phyloP scores from a whole-genome alignment of 2,113 vertebrate genomes.

The Mola mola region DNA sequence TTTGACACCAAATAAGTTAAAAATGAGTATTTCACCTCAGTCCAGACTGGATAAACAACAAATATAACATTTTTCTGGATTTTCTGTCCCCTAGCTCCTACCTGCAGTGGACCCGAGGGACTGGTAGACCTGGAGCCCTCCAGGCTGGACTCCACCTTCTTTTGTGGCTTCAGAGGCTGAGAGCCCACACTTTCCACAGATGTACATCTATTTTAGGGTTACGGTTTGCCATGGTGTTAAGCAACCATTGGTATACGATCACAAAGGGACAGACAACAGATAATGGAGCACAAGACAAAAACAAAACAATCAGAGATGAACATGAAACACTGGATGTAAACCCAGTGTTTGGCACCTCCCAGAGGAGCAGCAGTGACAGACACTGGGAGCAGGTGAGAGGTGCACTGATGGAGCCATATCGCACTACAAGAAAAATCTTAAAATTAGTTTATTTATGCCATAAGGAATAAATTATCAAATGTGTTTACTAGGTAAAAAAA shows the following conservation, averaged over 20 bases:
- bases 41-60: too few species aligned
- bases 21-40: too few species aligned
- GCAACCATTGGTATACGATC: slow-evolving; percentile 62
- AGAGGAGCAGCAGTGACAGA: slow-evolving; percentile 6
- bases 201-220: slow-evolving; percentile 85
- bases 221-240: slow-evolving; percentile 39
- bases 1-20: too few species aligned
- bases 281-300: slow-evolving; percentile 55
- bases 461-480: too few species aligned
- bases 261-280: slow-evolving; percentile 26
- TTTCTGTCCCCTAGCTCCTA: slow-evolving; percentile 73
- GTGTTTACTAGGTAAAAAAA: too few species aligned
- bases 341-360: too few species aligned
- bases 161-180: slow-evolving; percentile 86
- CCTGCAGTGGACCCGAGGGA: slow-evolving; percentile 90
- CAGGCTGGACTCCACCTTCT: slow-evolving; percentile 88
- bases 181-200: slow-evolving; percentile 90
- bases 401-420: too few species aligned
- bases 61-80: too few species aligned
- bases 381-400: too few species aligned
- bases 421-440: too few species aligned
- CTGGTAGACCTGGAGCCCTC: slow-evolving; percentile 88
- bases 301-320: slow-evolving; percentile 69
- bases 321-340: slow-evolving; percentile 49
- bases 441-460: too few species aligned